These are phyloP conservation scores for Selene dorsalis DNA, from an alignment of 2,797 vertebrate genomes.

Conservation along the genomic window DNA sequence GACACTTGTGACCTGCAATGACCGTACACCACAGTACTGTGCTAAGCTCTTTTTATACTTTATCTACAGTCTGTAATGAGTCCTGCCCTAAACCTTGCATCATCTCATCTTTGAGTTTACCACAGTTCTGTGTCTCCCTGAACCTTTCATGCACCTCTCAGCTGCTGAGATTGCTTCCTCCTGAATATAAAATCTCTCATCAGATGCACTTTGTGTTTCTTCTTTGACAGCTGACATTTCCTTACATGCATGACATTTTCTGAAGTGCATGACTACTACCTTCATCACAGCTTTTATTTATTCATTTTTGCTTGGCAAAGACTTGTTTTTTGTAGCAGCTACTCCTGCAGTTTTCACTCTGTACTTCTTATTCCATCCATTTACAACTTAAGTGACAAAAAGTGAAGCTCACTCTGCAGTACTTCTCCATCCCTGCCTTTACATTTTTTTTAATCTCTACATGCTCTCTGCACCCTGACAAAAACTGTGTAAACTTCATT, in stretches of 20 bases:
- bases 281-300: background rate
- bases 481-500: background rate
- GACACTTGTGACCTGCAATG: background rate
- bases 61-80: background rate
- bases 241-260: background rate
- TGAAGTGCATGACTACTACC: background rate
- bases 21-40: background rate
- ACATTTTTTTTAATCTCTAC: constrained; percentile 19
- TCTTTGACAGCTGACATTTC: constrained; percentile 2
- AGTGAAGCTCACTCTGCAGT: constrained; percentile 16
- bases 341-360: background rate
- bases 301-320: background rate
- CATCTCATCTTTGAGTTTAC: background rate
- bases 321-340: background rate
- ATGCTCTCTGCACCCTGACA: background rate
- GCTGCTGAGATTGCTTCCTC: background rate
- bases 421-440: background rate
- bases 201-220: background rate
- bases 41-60: background rate
- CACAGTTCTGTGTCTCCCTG: background rate
- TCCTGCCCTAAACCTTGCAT: background rate
- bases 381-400: constrained; percentile 5
- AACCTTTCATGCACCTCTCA: background rate
- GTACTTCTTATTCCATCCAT: constrained; percentile 6
- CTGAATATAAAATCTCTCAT: background rate